Evolutionary conservation across 1,140 invertebrate species (phyloP).

Genomic region (Panulirus ornatus): DNA sequence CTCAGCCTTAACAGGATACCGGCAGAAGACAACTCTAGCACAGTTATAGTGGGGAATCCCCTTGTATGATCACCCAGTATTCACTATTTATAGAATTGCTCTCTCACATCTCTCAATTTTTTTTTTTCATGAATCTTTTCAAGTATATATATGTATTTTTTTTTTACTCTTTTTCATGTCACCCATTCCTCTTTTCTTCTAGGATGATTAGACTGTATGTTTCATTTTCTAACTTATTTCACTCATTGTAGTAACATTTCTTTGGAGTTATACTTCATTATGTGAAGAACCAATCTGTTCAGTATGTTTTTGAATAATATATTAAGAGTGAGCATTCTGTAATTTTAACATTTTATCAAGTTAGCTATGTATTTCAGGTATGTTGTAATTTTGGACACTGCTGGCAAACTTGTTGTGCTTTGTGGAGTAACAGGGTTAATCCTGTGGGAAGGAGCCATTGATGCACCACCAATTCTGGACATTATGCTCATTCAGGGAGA

Average conservation of each 20-base stretch:
- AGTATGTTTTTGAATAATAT: not conserved
- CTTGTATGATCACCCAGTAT: too few species aligned
- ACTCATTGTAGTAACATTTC: not conserved
- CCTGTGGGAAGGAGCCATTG: not conserved
- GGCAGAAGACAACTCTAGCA: too few species aligned
- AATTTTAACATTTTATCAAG: not conserved
- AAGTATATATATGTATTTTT: too few species aligned
- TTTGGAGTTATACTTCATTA: not conserved
- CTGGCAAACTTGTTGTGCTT: conserved; percentile 30
- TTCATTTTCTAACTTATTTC: not conserved
- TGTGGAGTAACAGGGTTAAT: conserved; percentile 55
- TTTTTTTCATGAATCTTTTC: too few species aligned
- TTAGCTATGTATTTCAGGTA: conserved; percentile 27
- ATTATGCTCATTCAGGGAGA: conserved; percentile 39
- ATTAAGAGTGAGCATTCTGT: too few species aligned
- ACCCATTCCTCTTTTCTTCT: too few species aligned
- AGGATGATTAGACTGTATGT: not conserved
- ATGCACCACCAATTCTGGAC: conserved; percentile 22
- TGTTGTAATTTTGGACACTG: conserved; percentile 29
- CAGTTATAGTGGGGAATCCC: too few species aligned
- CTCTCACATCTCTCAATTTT: too few species aligned
- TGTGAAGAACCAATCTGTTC: not conserved
- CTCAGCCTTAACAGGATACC: too few species aligned
- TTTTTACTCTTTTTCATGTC: too few species aligned
- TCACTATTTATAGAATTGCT: too few species aligned